phyloP scores from a whole-genome alignment of 2,888 invertebrate genomes.

The Synergus japonicus region DNA sequence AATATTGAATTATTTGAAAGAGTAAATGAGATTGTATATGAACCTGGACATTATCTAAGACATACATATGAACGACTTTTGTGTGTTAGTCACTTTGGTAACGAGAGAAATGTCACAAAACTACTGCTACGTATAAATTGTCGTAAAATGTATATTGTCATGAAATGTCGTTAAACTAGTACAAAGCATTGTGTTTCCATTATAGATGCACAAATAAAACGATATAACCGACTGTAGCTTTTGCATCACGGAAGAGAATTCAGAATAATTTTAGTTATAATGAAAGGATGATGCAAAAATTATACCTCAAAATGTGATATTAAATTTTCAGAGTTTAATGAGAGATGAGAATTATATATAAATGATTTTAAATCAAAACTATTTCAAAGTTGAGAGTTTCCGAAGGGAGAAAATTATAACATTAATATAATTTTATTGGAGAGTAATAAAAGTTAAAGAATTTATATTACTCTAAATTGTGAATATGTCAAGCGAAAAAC shows the following conservation, averaged over 20 bases:
- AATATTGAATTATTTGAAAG: neutral
- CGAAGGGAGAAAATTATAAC: neutral
- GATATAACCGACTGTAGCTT: neutral
- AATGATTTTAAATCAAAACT: neutral
- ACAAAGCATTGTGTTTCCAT: neutral
- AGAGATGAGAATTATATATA: neutral
- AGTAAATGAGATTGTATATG: neutral
- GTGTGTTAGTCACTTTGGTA: neutral
- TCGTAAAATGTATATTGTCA: slow-evolving; percentile 2
- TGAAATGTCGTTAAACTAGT: neutral
- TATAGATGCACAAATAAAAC: neutral
- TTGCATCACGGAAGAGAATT: neutral
- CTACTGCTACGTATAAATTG: neutral
- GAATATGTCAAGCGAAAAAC: no score
- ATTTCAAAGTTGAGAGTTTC: neutral
- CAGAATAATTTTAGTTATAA: neutral
- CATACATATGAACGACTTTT: neutral
- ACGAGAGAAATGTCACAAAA: neutral
- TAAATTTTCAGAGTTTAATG: neutral
- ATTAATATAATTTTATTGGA: neutral
- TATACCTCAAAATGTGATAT: neutral
- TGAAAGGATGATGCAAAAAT: neutral
- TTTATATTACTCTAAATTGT: no score
- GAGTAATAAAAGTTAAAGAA: no score
- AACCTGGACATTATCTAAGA: neutral